Conservation (phyloP, 2,888 invertebrate genomes). For the Idaea straminata region DNA sequence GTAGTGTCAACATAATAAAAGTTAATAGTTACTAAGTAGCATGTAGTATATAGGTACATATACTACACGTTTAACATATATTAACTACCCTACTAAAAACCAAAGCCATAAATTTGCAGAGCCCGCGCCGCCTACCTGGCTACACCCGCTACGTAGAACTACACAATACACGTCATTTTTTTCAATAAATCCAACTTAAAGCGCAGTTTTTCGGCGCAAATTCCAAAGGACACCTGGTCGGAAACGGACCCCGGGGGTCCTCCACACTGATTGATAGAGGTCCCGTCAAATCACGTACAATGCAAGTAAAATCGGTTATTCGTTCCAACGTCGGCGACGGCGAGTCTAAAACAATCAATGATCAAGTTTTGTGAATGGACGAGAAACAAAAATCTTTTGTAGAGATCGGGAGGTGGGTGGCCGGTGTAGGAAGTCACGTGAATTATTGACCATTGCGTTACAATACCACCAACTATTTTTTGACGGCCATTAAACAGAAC, state of each 20-base stretch:
- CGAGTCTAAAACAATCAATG: slow-evolving; percentile 79
- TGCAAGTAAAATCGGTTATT: slow-evolving; percentile 53
- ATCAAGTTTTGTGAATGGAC: slow-evolving; percentile 71
- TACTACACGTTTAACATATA: slow-evolving; percentile 7
- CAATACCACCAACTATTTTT: slow-evolving; percentile 10
- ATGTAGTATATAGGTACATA: too few relatives aligned
- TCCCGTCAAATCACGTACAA: slow-evolving; percentile 62
- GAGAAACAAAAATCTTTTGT: slow-evolving; percentile 68
- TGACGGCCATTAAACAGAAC: background rate
- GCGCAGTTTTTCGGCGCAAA: slow-evolving; percentile 75
- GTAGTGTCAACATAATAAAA: slow-evolving; percentile 5
- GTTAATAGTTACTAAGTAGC: too few relatives aligned
- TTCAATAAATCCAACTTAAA: slow-evolving; percentile 58
- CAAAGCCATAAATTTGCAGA: slow-evolving; percentile 38
- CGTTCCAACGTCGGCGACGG: slow-evolving; percentile 64
- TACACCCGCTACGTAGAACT: slow-evolving; percentile 65
- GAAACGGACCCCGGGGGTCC: slow-evolving; percentile 77
- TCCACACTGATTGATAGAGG: slow-evolving; percentile 69
- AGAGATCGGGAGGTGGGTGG: slow-evolving; percentile 51
- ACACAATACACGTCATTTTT: slow-evolving; percentile 69
- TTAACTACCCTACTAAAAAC: slow-evolving; percentile 33
- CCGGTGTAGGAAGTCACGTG: slow-evolving; percentile 53
- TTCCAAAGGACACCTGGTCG: slow-evolving; percentile 79
- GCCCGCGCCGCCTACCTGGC: slow-evolving; percentile 60
- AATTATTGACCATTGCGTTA: slow-evolving; percentile 41